Evolutionary conservation across 30 jellyfish, hydroid and myxozoan genomes (phyloP).

Genomic region (Rhopilema esculentum): DNA sequence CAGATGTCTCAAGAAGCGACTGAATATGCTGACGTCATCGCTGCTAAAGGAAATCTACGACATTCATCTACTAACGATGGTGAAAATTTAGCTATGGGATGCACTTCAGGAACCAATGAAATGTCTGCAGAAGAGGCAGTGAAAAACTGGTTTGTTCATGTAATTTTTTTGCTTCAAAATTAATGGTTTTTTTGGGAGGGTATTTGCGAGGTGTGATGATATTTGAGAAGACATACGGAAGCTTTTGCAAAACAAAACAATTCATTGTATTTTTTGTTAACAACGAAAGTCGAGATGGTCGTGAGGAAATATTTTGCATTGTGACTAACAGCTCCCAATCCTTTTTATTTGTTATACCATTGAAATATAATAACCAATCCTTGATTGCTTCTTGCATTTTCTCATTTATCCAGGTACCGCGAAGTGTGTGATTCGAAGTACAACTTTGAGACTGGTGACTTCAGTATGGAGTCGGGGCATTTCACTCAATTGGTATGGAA

Average conservation of each 20-base stretch:
- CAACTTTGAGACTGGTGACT: slow-evolving; percentile 62
- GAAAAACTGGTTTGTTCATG: slow-evolving; percentile 77
- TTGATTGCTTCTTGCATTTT: too few relatives aligned
- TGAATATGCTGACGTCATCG: slow-evolving; percentile 83
- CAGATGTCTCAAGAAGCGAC: slow-evolving; percentile 86
- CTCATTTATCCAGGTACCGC: slow-evolving; percentile 58
- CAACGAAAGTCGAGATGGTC: too few relatives aligned
- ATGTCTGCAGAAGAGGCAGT: slow-evolving; percentile 93
- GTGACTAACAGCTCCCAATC: too few relatives aligned
- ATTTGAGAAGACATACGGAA: background rate
- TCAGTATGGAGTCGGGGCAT: slow-evolving; percentile 71
- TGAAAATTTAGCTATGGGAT: slow-evolving; percentile 92
- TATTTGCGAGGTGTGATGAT: background rate
- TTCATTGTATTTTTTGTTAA: too few relatives aligned
- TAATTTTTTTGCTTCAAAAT: too few relatives aligned
- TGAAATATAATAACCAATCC: too few relatives aligned
- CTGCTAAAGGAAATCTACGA: slow-evolving; percentile 56
- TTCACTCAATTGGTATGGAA: slow-evolving; percentile 89
- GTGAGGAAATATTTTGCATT: too few relatives aligned
- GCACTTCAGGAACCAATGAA: slow-evolving; percentile 70
- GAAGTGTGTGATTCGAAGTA: slow-evolving; percentile 79
- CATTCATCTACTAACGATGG: slow-evolving; percentile 83
- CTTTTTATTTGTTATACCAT: too few relatives aligned
- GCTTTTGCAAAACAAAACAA: too few relatives aligned
- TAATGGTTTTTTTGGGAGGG: too few relatives aligned